Evolutionary conservation across 2,113 vertebrate genomes (phyloP).

Genomic region (Mugil cephalus): DNA sequence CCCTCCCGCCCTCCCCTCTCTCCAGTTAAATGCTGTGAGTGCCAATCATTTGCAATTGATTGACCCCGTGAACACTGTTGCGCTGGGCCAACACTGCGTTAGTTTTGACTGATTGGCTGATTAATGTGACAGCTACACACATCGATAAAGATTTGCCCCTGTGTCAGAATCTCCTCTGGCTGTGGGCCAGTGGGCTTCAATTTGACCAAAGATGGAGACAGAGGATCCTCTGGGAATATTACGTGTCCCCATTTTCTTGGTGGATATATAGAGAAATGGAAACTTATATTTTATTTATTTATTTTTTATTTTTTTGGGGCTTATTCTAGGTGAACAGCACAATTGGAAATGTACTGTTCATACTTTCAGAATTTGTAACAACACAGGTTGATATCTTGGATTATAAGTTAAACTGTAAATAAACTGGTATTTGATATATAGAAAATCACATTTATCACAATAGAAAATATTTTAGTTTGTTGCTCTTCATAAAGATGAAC

Average conservation of each 20-base stretch:
- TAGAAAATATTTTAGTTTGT: not conserved
- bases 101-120: slow-evolving; percentile 67
- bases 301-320: not conserved
- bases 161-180: slow-evolving; percentile 25
- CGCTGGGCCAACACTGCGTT: slow-evolving; percentile 36
- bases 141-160: slow-evolving; percentile 67
- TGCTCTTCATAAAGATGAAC: not conserved
- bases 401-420: too few species aligned
- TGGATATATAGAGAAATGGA: not conserved
- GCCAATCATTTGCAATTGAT: slow-evolving; percentile 74
- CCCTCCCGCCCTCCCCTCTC: not conserved
- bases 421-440: too few species aligned
- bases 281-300: not conserved
- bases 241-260: not conserved
- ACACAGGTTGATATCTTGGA: not conserved
- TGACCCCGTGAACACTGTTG: slow-evolving; percentile 65
- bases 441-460: not conserved
- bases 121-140: slow-evolving; percentile 69
- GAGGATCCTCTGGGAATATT: slow-evolving; percentile 28
- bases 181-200: slow-evolving; percentile 38
- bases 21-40: slow-evolving; percentile 59
- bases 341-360: not conserved
- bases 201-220: slow-evolving; percentile 34
- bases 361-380: too few species aligned
- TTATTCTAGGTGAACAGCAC: not conserved